phyloP scores from a whole-genome alignment of 2,888 invertebrate species.

The Digitonthophagus gazella region DNA sequence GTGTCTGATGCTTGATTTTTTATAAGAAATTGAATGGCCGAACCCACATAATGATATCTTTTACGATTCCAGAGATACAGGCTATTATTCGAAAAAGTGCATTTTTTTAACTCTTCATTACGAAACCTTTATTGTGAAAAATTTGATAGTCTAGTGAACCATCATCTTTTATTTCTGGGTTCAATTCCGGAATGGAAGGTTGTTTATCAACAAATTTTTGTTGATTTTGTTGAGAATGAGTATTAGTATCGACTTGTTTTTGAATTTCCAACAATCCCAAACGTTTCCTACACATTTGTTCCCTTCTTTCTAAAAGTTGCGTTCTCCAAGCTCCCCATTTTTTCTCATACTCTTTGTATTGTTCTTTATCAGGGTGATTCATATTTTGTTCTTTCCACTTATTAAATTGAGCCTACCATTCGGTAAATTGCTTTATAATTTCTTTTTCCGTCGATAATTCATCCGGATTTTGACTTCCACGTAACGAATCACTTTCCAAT shows the following conservation, averaged over 20 bases:
- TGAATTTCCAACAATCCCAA: conserved; percentile 38
- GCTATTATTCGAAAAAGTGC: too few relatives aligned
- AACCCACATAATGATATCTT: too few relatives aligned
- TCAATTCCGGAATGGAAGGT: not conserved
- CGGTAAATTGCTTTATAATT: conserved; percentile 84
- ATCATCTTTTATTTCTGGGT: conserved; percentile 23
- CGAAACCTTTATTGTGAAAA: too few relatives aligned
- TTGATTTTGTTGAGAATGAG: conserved; percentile 25
- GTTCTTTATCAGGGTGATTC: conserved; percentile 86
- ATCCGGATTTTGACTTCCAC: conserved; percentile 33
- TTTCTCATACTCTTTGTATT: conserved; percentile 80
- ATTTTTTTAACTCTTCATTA: too few relatives aligned
- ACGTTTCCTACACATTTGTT: conserved; percentile 74
- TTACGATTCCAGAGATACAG: too few relatives aligned
- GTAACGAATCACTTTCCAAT: not conserved
- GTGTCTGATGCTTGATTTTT: too few relatives aligned
- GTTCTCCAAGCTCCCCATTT: conserved; percentile 84
- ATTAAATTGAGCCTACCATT: conserved; percentile 90
- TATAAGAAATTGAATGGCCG: too few relatives aligned
- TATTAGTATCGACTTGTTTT: conserved; percentile 14
- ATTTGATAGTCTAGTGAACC: too few relatives aligned
- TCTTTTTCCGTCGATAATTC: conserved; percentile 70
- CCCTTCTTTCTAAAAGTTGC: conserved; percentile 75
- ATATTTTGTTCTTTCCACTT: conserved; percentile 90
- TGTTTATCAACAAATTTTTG: conserved; percentile 44